Evolutionary conservation across 2,888 invertebrate species (phyloP).

Genomic region (Drosophila algonquin): DNA sequence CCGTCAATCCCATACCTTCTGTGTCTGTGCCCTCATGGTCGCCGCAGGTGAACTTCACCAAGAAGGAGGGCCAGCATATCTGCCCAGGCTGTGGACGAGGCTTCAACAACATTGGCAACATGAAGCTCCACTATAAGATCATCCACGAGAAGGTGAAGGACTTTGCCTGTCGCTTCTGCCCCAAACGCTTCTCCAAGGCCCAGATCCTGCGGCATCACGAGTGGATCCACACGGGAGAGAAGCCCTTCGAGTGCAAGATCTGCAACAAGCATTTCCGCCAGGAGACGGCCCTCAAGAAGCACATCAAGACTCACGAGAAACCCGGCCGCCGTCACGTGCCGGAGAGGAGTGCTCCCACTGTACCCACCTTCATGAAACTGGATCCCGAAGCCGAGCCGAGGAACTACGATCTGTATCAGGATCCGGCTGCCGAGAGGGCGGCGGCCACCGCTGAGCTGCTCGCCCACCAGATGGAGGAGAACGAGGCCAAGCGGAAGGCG

Average conservation of each 20-base stretch:
- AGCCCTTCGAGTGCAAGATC: constrained; percentile 81
- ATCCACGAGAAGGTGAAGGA: constrained; percentile 83
- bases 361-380: constrained; percentile 58
- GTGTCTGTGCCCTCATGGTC: constrained; percentile 82
- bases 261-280: constrained; percentile 82
- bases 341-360: constrained; percentile 44
- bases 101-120: constrained; percentile 82
- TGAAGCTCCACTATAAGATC: constrained; percentile 81
- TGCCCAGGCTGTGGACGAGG: constrained; percentile 81
- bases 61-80: constrained; percentile 82
- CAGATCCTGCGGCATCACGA: constrained; percentile 83
- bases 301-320: constrained; percentile 81
- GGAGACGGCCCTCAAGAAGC: constrained; percentile 80
- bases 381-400: constrained; percentile 67
- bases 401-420: constrained; percentile 73
- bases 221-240: constrained; percentile 83
- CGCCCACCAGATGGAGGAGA: constrained; percentile 80
- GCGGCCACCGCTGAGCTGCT: constrained; percentile 79
- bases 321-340: constrained; percentile 64
- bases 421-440: constrained; percentile 70
- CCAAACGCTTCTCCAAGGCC: constrained; percentile 82
- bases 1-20: constrained; percentile 81
- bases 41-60: constrained; percentile 82
- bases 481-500: constrained; percentile 76
- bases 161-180: constrained; percentile 81